Conservation (phyloP, 2,888 invertebrate genomes). For the Unio delphinus region DNA sequence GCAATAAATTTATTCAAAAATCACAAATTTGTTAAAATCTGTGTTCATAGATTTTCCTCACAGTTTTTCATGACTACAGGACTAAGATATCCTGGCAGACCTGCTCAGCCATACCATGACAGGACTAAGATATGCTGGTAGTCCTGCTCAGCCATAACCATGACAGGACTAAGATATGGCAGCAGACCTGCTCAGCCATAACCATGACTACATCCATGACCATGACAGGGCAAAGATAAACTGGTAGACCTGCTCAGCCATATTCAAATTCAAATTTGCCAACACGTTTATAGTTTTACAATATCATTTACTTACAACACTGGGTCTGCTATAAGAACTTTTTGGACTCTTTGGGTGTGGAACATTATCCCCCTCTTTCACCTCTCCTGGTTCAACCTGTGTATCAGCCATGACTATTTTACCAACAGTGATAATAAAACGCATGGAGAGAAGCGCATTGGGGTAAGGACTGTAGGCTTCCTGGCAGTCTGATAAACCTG, state of each 20-base stretch:
- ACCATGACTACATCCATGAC: neutral
- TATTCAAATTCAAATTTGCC: neutral
- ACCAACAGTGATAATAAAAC: conserved; percentile 70
- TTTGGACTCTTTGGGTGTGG: conserved; percentile 17
- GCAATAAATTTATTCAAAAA: no score
- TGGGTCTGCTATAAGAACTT: conserved; percentile 46
- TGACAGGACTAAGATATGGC: conserved; percentile 4
- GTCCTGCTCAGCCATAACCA: no score
- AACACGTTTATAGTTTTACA: no score
- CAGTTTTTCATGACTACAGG: conserved; percentile 8
- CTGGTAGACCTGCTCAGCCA: conserved; percentile 1
- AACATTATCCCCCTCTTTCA: conserved; percentile 59
- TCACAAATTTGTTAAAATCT: no score
- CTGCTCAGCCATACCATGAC: no score
- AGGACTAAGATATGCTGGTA: no score
- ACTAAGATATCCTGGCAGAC: no score
- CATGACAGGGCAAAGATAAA: neutral
- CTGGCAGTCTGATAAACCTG: conserved; percentile 67
- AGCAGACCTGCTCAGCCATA: conserved; percentile 30
- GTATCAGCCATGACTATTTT: conserved; percentile 66
- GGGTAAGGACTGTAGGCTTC: conserved; percentile 69
- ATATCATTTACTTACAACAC: conserved; percentile 29
- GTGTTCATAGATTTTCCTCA: no score
- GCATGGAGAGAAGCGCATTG: conserved; percentile 65
- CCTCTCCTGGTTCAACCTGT: conserved; percentile 57